These are phyloP conservation scores for Apaloderma vittatum DNA, from an alignment of 2,113 vertebrate species.

Conservation along the genomic window DNA sequence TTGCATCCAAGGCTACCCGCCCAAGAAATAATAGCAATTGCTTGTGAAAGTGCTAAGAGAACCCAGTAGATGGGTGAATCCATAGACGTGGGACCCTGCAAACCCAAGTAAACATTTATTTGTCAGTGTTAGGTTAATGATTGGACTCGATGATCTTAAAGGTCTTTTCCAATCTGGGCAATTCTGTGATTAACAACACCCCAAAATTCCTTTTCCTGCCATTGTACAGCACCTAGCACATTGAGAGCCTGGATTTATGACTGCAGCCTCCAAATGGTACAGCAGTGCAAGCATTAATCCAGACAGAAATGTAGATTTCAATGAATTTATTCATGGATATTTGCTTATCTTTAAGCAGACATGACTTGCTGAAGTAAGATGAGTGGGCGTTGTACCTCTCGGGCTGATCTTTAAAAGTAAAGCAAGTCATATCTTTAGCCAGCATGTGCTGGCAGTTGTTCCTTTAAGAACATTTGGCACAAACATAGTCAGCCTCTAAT, in stretches of 20 bases:
- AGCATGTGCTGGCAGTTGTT: neutral
- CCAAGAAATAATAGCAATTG: neutral
- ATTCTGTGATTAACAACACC: neutral
- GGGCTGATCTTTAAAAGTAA: neutral
- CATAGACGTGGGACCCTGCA: neutral
- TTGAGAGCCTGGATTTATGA: neutral
- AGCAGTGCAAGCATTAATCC: neutral
- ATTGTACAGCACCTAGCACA: neutral
- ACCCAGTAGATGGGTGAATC: neutral
- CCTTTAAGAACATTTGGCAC: neutral
- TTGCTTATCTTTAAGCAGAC: neutral
- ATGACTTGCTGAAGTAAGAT: neutral
- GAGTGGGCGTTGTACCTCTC: neutral
- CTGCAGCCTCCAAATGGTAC: neutral
- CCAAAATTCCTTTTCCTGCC: neutral
- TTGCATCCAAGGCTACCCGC: neutral
- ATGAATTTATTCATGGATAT: neutral
- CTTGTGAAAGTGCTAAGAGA: neutral
- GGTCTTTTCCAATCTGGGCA: no score
- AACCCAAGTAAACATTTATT: neutral
- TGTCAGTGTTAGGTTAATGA: no score
- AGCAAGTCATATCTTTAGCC: neutral
- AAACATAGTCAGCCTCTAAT: neutral
- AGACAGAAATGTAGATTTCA: neutral
- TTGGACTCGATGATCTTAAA: no score